phyloP scores from a whole-genome alignment of 2,113 vertebrate species.

The Verasper variegatus region DNA sequence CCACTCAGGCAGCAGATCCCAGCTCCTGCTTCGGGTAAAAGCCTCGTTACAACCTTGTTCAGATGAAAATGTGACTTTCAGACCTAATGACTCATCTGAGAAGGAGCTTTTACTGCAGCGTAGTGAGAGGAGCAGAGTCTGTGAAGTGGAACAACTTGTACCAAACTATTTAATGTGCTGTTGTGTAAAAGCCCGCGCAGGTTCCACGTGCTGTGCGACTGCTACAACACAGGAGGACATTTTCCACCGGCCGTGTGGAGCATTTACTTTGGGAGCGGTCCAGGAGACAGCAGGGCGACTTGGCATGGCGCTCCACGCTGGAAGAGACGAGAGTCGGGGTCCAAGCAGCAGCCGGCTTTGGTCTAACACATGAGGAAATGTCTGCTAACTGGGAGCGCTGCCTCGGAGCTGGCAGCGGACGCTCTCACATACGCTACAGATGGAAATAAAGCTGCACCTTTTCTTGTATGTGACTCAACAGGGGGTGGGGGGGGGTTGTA shows the following conservation, averaged over 20 bases:
- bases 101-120: neutral
- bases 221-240: slow-evolving; percentile 64
- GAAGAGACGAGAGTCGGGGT: slow-evolving; percentile 68
- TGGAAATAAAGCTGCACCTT: slow-evolving; percentile 66
- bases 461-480: slow-evolving; percentile 21
- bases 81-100: too few relatives aligned
- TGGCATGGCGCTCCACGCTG: slow-evolving; percentile 62
- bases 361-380: slow-evolving; percentile 75
- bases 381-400: slow-evolving; percentile 59
- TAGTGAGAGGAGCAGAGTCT: neutral
- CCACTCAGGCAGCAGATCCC: neutral
- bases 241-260: slow-evolving; percentile 62
- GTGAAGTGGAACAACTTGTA: slow-evolving; percentile 51
- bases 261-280: slow-evolving; percentile 76
- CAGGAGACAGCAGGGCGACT: slow-evolving; percentile 77
- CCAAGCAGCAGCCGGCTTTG: slow-evolving; percentile 48
- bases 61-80: neutral
- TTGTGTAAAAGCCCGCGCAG: slow-evolving; percentile 47
- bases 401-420: slow-evolving; percentile 55
- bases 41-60: too few relatives aligned
- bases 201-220: slow-evolving; percentile 24
- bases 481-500: slow-evolving; percentile 30
- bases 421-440: slow-evolving; percentile 39
- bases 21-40: neutral
- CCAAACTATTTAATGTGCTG: slow-evolving; percentile 54